A percentile compares a stretch with the other conserved stretches of the same genome.
Conservation (phyloP, 1,140 invertebrate species). For the Zaprionus ghesquierei region DNA sequence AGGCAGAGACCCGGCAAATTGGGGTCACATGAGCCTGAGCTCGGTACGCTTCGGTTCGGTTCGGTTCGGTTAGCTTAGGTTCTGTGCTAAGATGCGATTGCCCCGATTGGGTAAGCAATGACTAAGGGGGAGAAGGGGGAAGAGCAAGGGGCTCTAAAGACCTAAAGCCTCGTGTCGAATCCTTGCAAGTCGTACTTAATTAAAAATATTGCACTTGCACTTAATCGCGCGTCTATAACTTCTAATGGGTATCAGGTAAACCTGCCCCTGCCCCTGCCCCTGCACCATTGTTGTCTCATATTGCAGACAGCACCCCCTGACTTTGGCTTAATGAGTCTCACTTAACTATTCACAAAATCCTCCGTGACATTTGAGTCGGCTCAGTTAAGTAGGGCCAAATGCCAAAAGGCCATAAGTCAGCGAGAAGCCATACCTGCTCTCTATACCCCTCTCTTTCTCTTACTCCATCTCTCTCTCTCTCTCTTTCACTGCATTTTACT, state of each 20-base stretch:
- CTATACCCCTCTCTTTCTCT: neutral
- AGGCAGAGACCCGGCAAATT: constrained; percentile 7
- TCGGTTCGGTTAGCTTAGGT: neutral
- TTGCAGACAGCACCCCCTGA: constrained; percentile 2
- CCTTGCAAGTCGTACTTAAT: constrained; percentile 37
- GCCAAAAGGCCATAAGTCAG: constrained; percentile 16
- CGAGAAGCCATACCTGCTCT: neutral
- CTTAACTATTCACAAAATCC: constrained; percentile 14
- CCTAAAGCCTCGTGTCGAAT: constrained; percentile 25
- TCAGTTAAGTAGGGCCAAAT: constrained; percentile 23
- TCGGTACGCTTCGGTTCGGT: too few relatives aligned
- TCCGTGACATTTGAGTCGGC: constrained; percentile 36
- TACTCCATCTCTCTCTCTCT: neutral
- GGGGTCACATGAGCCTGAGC: neutral
- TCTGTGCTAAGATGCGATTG: constrained; percentile 38
- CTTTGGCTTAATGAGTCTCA: constrained; percentile 40
- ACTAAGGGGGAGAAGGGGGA: neutral
- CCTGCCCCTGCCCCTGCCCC: neutral
- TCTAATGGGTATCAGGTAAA: neutral
- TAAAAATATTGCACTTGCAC: constrained; percentile 19
- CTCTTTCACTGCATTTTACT: constrained; percentile 27
- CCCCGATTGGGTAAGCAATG: neutral
- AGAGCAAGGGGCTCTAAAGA: neutral
- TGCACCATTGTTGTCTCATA: constrained; percentile 5
- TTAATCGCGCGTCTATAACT: neutral